Conservation (phyloP, 2,113 vertebrate genomes). For the Perca fluviatilis region DNA sequence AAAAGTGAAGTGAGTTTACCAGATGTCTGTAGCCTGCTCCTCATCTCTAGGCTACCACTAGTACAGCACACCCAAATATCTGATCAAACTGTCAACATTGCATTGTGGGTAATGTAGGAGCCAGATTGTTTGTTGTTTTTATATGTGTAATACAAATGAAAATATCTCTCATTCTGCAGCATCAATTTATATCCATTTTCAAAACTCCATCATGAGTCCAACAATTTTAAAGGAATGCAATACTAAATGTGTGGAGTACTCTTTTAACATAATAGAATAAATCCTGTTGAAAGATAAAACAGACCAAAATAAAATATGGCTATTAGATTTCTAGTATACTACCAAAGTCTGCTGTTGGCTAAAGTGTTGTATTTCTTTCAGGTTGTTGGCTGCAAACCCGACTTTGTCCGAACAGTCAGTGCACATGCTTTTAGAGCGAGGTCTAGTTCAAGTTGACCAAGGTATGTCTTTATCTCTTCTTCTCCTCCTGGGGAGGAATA, state of each 20-base stretch:
- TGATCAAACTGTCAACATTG: background rate
- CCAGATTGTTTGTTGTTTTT: background rate
- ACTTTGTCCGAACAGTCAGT: slow-evolving; percentile 81
- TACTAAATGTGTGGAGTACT: background rate
- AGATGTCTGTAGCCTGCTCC: background rate
- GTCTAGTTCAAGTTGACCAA: slow-evolving; percentile 79
- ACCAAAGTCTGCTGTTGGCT: background rate
- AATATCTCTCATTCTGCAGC: background rate
- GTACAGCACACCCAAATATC: background rate
- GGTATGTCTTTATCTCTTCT: slow-evolving; percentile 73
- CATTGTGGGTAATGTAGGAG: background rate
- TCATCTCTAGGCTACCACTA: background rate
- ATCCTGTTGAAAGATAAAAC: background rate
- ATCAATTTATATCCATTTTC: background rate
- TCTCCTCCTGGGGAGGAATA: slow-evolving; percentile 27
- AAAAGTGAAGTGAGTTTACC: background rate
- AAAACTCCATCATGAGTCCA: too few species aligned
- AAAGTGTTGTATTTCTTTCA: slow-evolving; percentile 64
- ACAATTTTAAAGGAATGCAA: background rate
- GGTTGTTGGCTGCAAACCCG: slow-evolving; percentile 83
- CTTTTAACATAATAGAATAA: background rate
- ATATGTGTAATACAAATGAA: background rate
- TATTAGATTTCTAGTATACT: background rate
- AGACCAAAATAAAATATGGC: background rate
- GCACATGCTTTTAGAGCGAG: slow-evolving; percentile 86